phyloP scores from a whole-genome alignment of 2,888 invertebrate species.

The Drosophila falleni region DNA sequence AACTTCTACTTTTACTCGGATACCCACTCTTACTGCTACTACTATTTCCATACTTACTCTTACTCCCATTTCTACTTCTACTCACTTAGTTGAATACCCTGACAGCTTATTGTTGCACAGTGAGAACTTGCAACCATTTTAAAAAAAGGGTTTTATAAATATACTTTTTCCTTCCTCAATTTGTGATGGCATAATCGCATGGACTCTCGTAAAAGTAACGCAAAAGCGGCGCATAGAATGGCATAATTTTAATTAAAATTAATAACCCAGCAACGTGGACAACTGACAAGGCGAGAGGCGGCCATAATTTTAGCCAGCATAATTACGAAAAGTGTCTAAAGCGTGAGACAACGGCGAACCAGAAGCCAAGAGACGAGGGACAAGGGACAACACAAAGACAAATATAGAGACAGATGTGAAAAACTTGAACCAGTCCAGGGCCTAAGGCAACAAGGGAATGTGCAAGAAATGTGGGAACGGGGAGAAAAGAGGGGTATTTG shows the following conservation, averaged over 20 bases:
- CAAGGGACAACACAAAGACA: constrained; percentile 34
- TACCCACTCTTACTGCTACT: constrained; percentile 14
- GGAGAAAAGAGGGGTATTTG: constrained; percentile 1
- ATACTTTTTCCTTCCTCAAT: background rate
- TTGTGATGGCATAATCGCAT: constrained; percentile 56
- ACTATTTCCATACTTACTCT: background rate
- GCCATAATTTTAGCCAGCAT: constrained; percentile 74
- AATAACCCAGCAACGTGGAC: constrained; percentile 64
- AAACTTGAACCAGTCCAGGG: constrained; percentile 34
- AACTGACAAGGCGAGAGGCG: constrained; percentile 69
- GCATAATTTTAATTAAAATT: constrained; percentile 82
- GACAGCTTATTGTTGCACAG: constrained; percentile 36
- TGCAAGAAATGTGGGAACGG: background rate
- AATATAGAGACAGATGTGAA: constrained; percentile 50
- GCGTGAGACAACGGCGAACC: constrained; percentile 5
- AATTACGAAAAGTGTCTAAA: constrained; percentile 65
- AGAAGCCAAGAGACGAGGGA: constrained; percentile 17
- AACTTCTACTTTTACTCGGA: background rate
- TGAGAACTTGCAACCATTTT: constrained; percentile 20
- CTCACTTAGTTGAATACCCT: constrained; percentile 35
- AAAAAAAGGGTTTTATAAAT: constrained; percentile 33
- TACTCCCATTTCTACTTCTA: background rate
- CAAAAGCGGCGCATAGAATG: constrained; percentile 58
- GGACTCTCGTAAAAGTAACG: constrained; percentile 30
- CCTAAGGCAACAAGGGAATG: constrained; percentile 1